Evolutionary conservation across 2,113 vertebrate genomes (phyloP).

Genomic region (Pollimyrus isidori): DNA sequence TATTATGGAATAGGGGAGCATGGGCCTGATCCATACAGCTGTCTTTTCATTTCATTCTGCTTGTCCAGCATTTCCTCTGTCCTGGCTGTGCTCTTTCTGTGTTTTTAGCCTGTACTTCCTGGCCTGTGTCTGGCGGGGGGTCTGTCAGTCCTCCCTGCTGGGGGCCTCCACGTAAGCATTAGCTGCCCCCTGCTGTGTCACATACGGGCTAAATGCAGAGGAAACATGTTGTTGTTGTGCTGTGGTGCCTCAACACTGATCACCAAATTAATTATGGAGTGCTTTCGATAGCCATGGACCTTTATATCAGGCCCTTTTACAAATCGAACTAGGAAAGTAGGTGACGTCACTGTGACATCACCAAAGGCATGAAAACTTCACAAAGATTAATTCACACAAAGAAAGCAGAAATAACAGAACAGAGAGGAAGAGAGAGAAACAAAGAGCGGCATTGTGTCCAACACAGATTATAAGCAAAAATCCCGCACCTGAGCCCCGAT

Average conservation of each 20-base stretch:
- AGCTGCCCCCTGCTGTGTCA: no score
- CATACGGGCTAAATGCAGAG: no score
- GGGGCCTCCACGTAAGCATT: slow-evolving; percentile 27
- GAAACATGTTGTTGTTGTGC: no score
- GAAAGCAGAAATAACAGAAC: slow-evolving; percentile 2
- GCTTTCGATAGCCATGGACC: slow-evolving; percentile 59
- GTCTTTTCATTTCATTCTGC: background rate
- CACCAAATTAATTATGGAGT: slow-evolving; percentile 42
- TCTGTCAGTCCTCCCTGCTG: background rate
- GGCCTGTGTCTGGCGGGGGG: background rate
- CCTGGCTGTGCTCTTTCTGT: background rate
- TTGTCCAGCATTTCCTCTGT: background rate
- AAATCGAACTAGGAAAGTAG: slow-evolving; percentile 57
- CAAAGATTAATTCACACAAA: background rate
- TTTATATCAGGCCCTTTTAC: slow-evolving; percentile 52
- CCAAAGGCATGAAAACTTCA: background rate
- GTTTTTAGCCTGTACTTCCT: background rate
- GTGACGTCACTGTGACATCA: slow-evolving; percentile 33
- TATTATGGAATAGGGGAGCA: background rate
- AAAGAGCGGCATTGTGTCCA: background rate
- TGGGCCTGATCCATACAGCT: background rate
- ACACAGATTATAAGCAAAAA: background rate
- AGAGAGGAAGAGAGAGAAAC: background rate
- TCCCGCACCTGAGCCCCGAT: background rate
- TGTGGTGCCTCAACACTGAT: no score